Evolutionary conservation across 1,140 invertebrate species (phyloP).

Genomic region (Drosophila carrolli): DNA sequence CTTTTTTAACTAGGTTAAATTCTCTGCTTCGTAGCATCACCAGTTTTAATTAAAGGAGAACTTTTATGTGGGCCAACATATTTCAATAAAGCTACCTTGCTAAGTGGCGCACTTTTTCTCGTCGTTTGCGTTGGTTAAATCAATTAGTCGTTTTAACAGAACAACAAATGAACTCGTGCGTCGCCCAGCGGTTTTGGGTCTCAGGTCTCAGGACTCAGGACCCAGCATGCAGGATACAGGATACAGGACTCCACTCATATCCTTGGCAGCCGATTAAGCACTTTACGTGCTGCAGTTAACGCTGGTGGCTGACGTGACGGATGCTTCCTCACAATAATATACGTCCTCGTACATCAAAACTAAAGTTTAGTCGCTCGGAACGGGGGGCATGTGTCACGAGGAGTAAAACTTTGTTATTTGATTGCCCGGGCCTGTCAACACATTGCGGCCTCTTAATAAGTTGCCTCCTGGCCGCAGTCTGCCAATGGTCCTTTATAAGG

Average conservation of each 20-base stretch:
- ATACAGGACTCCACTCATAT: conserved; percentile 7
- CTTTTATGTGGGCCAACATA: neutral
- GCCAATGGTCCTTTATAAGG: neutral
- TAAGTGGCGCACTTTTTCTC: neutral
- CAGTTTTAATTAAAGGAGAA: neutral
- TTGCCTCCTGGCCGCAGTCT: conserved; percentile 16
- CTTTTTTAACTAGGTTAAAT: too few relatives aligned
- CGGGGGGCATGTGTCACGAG: conserved; percentile 6
- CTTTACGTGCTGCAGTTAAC: conserved; percentile 68
- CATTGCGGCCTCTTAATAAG: conserved; percentile 47
- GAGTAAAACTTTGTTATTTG: conserved; percentile 68
- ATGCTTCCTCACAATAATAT: conserved; percentile 27
- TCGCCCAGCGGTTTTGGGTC: conserved; percentile 27
- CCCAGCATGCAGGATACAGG: neutral
- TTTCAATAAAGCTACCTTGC: neutral
- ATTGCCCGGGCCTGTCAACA: conserved; percentile 52
- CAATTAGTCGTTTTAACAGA: conserved; percentile 63
- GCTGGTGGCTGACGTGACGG: conserved; percentile 37
- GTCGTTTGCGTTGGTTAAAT: conserved; percentile 49
- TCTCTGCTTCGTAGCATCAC: too few relatives aligned
- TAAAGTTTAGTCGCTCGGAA: conserved; percentile 39
- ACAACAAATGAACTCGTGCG: conserved; percentile 65
- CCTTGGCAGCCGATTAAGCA: conserved; percentile 69
- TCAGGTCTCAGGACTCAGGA: neutral
- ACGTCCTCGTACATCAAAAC: conserved; percentile 31